A percentile compares a stretch with the other conserved stretches of the same genome.
Conservation (phyloP, 2,797 vertebrate species). For the Pseudotriccus pelzelni region DNA sequence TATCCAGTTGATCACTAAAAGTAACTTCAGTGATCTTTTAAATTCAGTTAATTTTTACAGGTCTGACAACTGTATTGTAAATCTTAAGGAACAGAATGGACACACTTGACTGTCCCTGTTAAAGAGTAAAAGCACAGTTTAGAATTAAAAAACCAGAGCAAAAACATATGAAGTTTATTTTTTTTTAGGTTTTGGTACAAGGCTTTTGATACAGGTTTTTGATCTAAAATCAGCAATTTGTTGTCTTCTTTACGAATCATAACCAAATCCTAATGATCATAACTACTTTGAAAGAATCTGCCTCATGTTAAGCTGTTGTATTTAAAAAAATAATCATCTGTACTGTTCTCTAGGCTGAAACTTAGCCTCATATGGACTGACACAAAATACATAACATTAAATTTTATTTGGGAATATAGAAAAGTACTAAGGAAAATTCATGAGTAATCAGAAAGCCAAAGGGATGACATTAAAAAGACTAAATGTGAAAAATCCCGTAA, state of each 20-base stretch:
- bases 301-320: neutral
- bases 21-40: neutral
- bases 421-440: neutral
- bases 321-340: neutral
- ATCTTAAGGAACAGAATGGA: neutral
- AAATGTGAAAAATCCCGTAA: conserved; percentile 13
- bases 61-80: neutral
- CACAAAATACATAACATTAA: neutral
- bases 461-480: neutral
- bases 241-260: neutral
- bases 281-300: neutral
- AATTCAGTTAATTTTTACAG: too few species aligned
- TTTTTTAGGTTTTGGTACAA: neutral
- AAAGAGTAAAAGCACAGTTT: neutral
- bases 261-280: neutral
- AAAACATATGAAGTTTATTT: neutral
- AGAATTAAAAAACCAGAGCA: neutral
- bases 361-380: neutral
- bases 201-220: neutral
- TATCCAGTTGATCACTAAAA: neutral
- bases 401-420: neutral
- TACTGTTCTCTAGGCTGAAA: neutral
- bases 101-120: neutral
- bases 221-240: neutral
- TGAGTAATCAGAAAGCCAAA: conserved; percentile 33